A percentile compares a stretch with the other conserved stretches of the same genome.
phyloP scores from a whole-genome alignment of 1,140 invertebrate genomes.

The Cydia pomonella region DNA sequence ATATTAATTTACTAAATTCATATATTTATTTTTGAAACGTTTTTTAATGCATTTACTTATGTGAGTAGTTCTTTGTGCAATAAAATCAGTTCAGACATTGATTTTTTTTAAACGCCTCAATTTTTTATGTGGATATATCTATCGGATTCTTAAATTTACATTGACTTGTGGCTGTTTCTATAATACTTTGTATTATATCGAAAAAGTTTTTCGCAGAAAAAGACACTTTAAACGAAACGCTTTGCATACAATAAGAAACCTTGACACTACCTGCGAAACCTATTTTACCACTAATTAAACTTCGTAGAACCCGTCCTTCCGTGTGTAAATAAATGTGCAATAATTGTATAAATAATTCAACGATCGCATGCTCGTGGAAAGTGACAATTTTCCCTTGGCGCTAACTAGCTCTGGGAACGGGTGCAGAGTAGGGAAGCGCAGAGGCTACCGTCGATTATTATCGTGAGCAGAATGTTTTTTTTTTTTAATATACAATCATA shows the following conservation, averaged over 20 bases:
- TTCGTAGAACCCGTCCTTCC: slow-evolving; percentile 47
- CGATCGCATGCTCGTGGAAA: slow-evolving; percentile 41
- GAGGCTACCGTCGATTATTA: slow-evolving; percentile 41
- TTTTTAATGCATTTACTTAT: too few relatives aligned
- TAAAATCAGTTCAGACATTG: too few relatives aligned
- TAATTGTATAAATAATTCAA: slow-evolving; percentile 48
- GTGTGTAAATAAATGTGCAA: slow-evolving; percentile 45
- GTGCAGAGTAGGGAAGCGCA: slow-evolving; percentile 53
- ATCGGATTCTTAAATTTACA: too few relatives aligned
- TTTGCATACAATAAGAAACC: slow-evolving; percentile 35
- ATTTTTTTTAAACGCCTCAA: too few relatives aligned
- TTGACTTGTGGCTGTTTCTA: too few relatives aligned
- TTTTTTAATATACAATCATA: too few relatives aligned
- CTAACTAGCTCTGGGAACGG: slow-evolving; percentile 43
- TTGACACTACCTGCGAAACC: slow-evolving; percentile 46
- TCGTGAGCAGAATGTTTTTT: too few relatives aligned
- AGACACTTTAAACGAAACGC: not conserved
- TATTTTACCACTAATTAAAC: slow-evolving; percentile 41
- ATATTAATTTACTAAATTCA: too few relatives aligned
- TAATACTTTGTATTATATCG: too few relatives aligned
- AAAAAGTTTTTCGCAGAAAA: not conserved
- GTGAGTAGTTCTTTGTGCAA: too few relatives aligned
- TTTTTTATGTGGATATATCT: too few relatives aligned
- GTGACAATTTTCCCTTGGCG: slow-evolving; percentile 47
- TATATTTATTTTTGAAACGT: too few relatives aligned